phyloP scores from a whole-genome alignment of 2,888 invertebrate genomes.

The Eilema sororculum region DNA sequence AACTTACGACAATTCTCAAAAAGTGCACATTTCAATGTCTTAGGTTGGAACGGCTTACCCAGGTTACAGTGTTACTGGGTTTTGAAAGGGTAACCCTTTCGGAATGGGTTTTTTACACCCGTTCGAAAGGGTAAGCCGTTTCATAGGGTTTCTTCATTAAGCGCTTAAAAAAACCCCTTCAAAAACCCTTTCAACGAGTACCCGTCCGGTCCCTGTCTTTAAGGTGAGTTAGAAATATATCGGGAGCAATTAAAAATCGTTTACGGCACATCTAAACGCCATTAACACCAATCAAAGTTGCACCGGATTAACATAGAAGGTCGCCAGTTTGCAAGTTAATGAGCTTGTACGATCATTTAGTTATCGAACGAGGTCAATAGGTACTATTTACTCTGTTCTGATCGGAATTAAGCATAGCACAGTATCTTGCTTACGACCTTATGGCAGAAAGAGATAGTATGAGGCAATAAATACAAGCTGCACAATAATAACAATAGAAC shows the following conservation, averaged over 20 bases:
- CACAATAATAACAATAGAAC: background rate
- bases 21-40: too few species aligned
- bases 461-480: background rate
- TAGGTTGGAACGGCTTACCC: too few species aligned
- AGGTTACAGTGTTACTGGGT: too few species aligned
- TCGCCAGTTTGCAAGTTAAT: constrained; percentile 55
- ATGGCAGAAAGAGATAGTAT: constrained; percentile 4
- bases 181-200: too few species aligned
- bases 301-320: constrained; percentile 54
- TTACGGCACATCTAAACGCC: constrained; percentile 14
- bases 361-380: constrained; percentile 55
- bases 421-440: constrained; percentile 15
- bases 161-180: too few species aligned
- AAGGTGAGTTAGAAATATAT: background rate
- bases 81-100: too few species aligned
- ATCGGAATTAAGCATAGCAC: constrained; percentile 6
- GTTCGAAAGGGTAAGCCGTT: too few species aligned
- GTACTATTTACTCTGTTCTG: constrained; percentile 6
- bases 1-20: too few species aligned
- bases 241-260: background rate
- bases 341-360: constrained; percentile 48
- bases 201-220: too few species aligned
- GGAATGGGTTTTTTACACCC: too few species aligned
- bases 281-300: constrained; percentile 45
- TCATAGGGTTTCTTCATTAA: too few species aligned